Percentiles rank a stretch among this genome's conserved stretches.
Conservation (phyloP, 2,797 vertebrate species). For the Halcyon badia region DNA sequence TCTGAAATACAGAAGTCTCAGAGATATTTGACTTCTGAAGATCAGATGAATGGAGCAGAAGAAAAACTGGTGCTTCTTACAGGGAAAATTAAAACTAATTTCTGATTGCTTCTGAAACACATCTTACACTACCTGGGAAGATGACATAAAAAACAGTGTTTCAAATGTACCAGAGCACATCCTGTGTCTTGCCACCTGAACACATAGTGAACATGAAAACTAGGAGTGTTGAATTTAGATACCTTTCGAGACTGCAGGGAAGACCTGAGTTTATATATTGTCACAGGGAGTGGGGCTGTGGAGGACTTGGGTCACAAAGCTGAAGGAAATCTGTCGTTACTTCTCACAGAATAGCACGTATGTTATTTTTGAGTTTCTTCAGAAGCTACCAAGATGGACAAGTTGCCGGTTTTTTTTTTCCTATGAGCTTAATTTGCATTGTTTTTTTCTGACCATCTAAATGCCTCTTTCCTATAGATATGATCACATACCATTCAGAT, state of each 20-base stretch:
- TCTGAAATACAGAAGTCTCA: neutral
- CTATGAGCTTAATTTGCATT: fast-evolving
- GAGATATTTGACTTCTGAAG: neutral
- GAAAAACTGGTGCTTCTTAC: neutral
- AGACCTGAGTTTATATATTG: neutral
- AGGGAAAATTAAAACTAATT: neutral
- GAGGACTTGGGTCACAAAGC: neutral
- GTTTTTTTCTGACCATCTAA: neutral
- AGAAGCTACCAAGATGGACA: neutral
- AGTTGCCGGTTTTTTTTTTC: neutral
- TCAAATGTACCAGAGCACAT: neutral
- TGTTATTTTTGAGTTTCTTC: neutral
- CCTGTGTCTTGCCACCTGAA: neutral
- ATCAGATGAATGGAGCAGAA: neutral
- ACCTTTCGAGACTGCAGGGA: neutral
- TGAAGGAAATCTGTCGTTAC: neutral
- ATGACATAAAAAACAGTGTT: neutral
- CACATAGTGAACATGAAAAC: neutral
- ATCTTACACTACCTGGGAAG: neutral
- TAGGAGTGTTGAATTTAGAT: neutral
- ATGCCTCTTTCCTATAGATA: neutral
- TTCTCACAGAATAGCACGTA: neutral
- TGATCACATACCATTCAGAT: neutral
- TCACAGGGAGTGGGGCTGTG: neutral
- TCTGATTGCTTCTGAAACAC: neutral